Evolutionary conservation across 2,113 vertebrate species (phyloP).

Genomic region (Mola mola): DNA sequence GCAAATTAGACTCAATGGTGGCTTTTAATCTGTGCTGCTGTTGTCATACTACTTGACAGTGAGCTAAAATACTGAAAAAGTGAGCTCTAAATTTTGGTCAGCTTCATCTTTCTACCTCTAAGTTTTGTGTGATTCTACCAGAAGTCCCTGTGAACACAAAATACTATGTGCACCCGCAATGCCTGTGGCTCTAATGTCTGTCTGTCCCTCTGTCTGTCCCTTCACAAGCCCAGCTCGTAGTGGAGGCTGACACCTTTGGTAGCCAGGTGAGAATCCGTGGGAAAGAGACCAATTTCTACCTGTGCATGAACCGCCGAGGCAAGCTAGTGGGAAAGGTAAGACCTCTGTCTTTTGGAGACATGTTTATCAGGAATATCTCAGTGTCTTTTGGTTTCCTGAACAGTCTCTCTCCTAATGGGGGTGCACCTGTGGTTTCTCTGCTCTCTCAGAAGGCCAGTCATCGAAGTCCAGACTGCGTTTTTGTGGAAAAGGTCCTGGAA

Average conservation of each 20-base stretch:
- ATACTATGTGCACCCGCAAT: constrained; percentile 1
- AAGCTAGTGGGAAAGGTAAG: constrained; percentile 86
- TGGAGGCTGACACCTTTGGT: constrained; percentile 87
- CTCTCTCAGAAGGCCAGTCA: constrained; percentile 82
- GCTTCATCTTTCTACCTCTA: background rate
- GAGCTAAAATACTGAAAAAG: no score
- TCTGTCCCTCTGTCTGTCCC: constrained; percentile 79
- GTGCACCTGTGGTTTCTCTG: constrained; percentile 50
- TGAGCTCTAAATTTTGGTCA: no score
- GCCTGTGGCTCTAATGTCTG: constrained; percentile 75
- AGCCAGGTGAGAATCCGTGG: constrained; percentile 87
- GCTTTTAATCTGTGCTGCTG: constrained; percentile 40
- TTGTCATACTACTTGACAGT: constrained; percentile 2
- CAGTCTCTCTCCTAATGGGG: constrained; percentile 48
- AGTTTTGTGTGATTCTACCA: constrained; percentile 1
- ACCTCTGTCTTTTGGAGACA: constrained; percentile 24
- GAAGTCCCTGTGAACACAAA: background rate
- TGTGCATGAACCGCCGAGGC: constrained; percentile 86
- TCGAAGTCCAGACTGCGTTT: constrained; percentile 83
- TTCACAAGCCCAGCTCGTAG: constrained; percentile 88
- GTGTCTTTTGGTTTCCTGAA: constrained; percentile 58
- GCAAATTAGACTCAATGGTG: constrained; percentile 40
- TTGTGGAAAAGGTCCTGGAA: constrained; percentile 86
- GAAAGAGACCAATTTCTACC: constrained; percentile 85
- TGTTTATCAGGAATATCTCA: background rate